Percentiles rank a stretch among this genome's conserved stretches.
phyloP scores from a whole-genome alignment of 2,797 vertebrate species.

The Agapornis canus region DNA sequence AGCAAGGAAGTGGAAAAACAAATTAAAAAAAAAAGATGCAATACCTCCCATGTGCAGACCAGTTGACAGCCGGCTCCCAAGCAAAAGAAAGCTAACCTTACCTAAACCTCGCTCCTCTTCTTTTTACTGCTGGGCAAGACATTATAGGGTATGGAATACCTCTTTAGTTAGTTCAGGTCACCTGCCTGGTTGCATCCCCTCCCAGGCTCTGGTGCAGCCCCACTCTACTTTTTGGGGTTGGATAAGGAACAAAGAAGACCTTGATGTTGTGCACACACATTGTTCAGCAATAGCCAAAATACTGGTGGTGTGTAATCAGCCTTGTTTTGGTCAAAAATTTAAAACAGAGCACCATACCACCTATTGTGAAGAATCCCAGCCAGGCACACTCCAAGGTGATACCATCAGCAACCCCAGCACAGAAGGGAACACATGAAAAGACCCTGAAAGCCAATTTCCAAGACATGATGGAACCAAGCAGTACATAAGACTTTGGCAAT shows the following conservation, averaged over 20 bases:
- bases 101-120: rapidly evolving
- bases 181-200: background rate
- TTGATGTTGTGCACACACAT: background rate
- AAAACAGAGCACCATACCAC: background rate
- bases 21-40: background rate
- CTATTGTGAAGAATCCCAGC: rapidly evolving
- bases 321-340: background rate
- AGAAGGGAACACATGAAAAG: background rate
- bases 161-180: background rate
- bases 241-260: background rate
- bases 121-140: background rate
- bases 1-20: background rate
- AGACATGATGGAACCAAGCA: background rate
- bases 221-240: rapidly evolving
- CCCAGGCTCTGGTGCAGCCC: rapidly evolving
- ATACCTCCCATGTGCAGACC: background rate
- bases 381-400: rapidly evolving
- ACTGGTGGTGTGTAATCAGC: rapidly evolving
- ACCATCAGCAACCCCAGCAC: background rate
- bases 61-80: background rate
- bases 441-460: background rate
- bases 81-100: background rate
- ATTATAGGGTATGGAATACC: rapidly evolving
- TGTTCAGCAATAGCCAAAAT: background rate
- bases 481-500: rapidly evolving